A percentile compares a stretch with the other conserved stretches of the same genome.
phyloP scores from a whole-genome alignment of 2,888 invertebrate genomes.

The Lydus trimaculatus region DNA sequence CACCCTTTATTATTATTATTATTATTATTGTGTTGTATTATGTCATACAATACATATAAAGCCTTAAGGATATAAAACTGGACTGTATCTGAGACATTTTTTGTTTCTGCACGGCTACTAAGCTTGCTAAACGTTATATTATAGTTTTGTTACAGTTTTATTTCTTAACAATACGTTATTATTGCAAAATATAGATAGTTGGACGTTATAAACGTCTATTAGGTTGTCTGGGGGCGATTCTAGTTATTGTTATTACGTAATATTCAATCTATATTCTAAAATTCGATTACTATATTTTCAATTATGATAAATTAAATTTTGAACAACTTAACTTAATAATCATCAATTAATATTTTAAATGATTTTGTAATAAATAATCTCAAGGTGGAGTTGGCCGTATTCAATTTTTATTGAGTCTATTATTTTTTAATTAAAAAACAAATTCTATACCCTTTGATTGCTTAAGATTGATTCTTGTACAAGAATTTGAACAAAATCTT shows the following conservation, averaged over 20 bases:
- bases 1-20: neutral
- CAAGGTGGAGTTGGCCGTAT: neutral
- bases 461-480: too few relatives aligned
- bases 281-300: neutral
- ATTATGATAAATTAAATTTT: neutral
- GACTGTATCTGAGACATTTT: neutral
- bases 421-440: too few relatives aligned
- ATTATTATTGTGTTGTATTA: neutral
- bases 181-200: neutral
- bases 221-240: too few relatives aligned
- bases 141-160: neutral
- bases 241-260: too few relatives aligned
- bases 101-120: too few relatives aligned
- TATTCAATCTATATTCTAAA: neutral
- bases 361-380: neutral
- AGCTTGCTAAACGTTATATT: neutral
- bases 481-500: too few relatives aligned
- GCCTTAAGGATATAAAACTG: neutral
- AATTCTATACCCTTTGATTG: too few relatives aligned
- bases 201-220: neutral
- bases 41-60: neutral
- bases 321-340: neutral
- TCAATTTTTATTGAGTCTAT: too few relatives aligned
- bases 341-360: neutral
- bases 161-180: neutral